Evolutionary conservation across 64 coral and sea anemone genomes (phyloP), one percentile per base, ranked within the genome.

Genomic region (Pocillopora damicornis): DNA sequence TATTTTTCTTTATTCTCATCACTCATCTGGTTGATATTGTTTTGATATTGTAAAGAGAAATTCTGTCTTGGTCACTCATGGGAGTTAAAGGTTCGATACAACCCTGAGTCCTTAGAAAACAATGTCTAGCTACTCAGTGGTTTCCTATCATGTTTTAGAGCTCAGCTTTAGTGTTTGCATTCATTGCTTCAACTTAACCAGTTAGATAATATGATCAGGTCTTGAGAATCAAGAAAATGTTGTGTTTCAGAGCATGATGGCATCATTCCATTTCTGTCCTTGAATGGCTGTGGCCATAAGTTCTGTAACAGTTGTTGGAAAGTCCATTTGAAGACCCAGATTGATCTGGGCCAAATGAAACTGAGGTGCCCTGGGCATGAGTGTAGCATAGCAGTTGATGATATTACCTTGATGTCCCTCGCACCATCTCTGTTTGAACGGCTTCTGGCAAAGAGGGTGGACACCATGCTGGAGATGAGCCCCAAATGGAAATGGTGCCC

Each of bases 271-370:
- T 75, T 35, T 58, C 79, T 75, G 9, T 73, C 69, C 25, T 20
- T 95, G 80, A 45, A 25, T 25, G 35, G 56, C 23, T 95, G 94
- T 63, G 74, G 76, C 4, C 94, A 95, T 65, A 81, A 79, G 79
- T 95, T 92, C 74, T 95, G 94, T 18, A 64, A 89, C 78, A 58
- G 64, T 30, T 95, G 94, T 58, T 95, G 94, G 94, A 72, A 79
- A 30, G 26, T 58, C 4, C 89, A 95, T 35, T 75, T 95, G 58
- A 75, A 18, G 26, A 30, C 63, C 58, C 86, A 92, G 74, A 80
- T 89, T 12, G 59, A 59, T 35, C 66, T 69, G 1, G 94, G 90
- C 7, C 87, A 89, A 62, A 81, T 20, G 14, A 12, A 76, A 20
- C 58, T 95, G 14, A 75, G 76, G 13, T 95, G 94, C 64, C 94